Conservation (phyloP, 2,113 vertebrate genomes). For the Chionodraco myersi region DNA sequence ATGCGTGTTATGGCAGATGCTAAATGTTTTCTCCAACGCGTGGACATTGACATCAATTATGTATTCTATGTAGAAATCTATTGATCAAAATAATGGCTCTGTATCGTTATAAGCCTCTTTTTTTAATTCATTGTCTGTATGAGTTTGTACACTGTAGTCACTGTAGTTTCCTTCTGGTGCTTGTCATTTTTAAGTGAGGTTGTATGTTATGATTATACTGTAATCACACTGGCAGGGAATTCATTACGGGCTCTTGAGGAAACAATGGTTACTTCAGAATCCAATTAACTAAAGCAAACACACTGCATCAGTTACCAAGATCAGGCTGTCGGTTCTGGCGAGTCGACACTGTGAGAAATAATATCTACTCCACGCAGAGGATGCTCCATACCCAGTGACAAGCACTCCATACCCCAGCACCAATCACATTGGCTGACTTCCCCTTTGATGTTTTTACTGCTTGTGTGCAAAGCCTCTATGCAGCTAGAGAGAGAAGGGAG, state of each 20-base stretch:
- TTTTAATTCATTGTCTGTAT: slow-evolving; percentile 6
- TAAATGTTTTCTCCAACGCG: neutral
- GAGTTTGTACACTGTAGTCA: neutral
- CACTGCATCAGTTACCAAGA: slow-evolving; percentile 59
- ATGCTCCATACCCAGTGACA: slow-evolving; percentile 7
- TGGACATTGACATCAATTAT: neutral
- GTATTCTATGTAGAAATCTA: neutral
- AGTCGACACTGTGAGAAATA: slow-evolving; percentile 37
- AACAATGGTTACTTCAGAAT: slow-evolving; percentile 73
- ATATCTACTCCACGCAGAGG: slow-evolving; percentile 38
- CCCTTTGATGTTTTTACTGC: slow-evolving; percentile 57
- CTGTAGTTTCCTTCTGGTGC: slow-evolving; percentile 6
- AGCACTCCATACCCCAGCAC: slow-evolving; percentile 24
- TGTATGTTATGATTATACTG: slow-evolving; percentile 49
- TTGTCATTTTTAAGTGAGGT: slow-evolving; percentile 38
- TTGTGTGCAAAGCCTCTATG: slow-evolving; percentile 33
- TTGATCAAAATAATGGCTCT: neutral
- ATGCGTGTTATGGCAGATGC: neutral
- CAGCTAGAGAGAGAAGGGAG: slow-evolving; percentile 1
- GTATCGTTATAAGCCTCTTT: neutral
- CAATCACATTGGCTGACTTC: slow-evolving; percentile 40
- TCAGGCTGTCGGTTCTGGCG: slow-evolving; percentile 47
- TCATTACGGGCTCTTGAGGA: slow-evolving; percentile 55
- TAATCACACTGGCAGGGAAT: slow-evolving; percentile 52
- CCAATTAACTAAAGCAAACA: slow-evolving; percentile 75